Evolutionary conservation across 2,888 invertebrate species (phyloP).

Genomic region (Achlya flavicornis): DNA sequence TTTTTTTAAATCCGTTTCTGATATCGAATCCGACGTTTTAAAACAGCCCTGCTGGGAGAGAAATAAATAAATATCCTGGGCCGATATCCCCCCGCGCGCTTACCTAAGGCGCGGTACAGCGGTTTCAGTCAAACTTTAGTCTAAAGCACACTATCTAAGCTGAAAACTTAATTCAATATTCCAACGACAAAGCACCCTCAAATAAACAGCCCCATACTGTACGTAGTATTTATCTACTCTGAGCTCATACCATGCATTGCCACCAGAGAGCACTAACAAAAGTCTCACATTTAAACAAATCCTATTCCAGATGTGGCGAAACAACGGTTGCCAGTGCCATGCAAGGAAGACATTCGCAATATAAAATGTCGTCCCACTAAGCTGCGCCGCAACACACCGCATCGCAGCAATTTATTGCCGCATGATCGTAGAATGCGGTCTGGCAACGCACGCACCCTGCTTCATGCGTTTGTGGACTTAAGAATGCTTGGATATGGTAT

Average conservation of each 20-base stretch:
- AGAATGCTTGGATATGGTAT: not conserved
- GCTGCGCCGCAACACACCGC: slow-evolving; percentile 53
- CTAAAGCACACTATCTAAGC: no score
- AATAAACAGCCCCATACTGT: no score
- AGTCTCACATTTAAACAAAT: slow-evolving; percentile 16
- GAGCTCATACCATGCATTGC: not conserved
- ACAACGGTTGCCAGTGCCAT: slow-evolving; percentile 16
- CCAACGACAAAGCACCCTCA: no score
- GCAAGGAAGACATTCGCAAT: slow-evolving; percentile 49
- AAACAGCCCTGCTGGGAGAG: no score
- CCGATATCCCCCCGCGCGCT: no score
- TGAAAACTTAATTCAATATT: not conserved
- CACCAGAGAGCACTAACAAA: not conserved
- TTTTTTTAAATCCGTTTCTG: no score
- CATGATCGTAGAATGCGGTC: slow-evolving; percentile 54
- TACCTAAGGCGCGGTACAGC: no score
- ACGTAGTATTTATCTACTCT: no score
- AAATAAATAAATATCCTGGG: no score
- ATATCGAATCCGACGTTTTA: no score
- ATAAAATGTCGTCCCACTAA: slow-evolving; percentile 51
- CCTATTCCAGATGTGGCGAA: slow-evolving; percentile 29
- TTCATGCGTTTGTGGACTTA: slow-evolving; percentile 9
- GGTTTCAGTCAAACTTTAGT: no score
- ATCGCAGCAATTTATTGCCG: slow-evolving; percentile 57
- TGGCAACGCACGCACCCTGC: slow-evolving; percentile 51